Evolutionary conservation across 2,797 vertebrate species (phyloP).

Genomic region (Varecia variegata): DNA sequence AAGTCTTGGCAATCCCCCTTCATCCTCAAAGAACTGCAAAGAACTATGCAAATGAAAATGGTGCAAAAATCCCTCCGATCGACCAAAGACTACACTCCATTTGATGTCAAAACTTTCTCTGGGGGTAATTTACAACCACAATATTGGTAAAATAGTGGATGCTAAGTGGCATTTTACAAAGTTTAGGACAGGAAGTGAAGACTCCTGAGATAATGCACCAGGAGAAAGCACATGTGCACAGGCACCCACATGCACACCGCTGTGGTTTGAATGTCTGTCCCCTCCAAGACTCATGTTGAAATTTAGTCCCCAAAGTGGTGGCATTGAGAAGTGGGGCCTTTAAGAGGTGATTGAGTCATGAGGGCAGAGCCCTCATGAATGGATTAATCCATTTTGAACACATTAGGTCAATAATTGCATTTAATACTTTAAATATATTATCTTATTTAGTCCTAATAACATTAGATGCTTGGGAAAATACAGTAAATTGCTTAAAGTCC

Average conservation of each 20-base stretch:
- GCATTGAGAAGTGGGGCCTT: background rate
- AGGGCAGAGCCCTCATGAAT: background rate
- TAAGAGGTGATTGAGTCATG: background rate
- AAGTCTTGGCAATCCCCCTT: background rate
- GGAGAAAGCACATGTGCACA: background rate
- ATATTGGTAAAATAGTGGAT: background rate
- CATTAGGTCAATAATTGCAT: background rate
- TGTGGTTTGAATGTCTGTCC: background rate
- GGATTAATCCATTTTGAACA: background rate
- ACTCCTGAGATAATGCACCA: background rate
- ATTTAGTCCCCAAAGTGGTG: background rate
- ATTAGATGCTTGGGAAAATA: background rate
- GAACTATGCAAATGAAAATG: background rate
- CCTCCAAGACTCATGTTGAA: background rate
- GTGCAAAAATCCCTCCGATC: background rate
- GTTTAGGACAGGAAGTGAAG: constrained; percentile 32
- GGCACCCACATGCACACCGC: background rate
- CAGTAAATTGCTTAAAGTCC: background rate
- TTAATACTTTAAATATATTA: background rate
- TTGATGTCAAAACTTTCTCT: constrained; percentile 2
- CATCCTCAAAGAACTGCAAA: background rate
- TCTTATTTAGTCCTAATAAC: constrained; percentile 11
- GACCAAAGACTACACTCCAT: background rate
- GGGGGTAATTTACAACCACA: constrained; percentile 12
- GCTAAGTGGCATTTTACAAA: background rate